Evolutionary conservation across 2,888 invertebrate species (phyloP).

Genomic region (Myopa testacea): DNA sequence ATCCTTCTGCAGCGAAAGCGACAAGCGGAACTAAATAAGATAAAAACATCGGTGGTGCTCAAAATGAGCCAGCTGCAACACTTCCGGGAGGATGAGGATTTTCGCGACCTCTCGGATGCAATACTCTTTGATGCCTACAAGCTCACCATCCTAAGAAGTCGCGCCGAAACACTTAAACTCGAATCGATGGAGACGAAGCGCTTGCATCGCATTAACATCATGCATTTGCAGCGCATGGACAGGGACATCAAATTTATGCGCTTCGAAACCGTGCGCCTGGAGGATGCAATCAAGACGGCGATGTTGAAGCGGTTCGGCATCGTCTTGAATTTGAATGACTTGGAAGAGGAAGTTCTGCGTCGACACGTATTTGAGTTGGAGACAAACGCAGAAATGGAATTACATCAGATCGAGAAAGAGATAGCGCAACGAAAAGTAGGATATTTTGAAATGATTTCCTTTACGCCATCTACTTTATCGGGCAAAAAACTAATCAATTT

Average conservation of each 20-base stretch:
- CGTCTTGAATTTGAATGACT: constrained; percentile 69
- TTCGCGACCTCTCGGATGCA: constrained; percentile 68
- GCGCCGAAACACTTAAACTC: constrained; percentile 75
- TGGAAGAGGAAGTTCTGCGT: constrained; percentile 72
- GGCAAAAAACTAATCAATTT: not conserved
- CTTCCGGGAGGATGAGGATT: constrained; percentile 69
- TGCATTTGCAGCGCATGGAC: constrained; percentile 78
- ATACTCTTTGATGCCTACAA: constrained; percentile 75
- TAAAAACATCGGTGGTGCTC: constrained; percentile 77
- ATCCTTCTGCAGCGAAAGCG: constrained; percentile 68
- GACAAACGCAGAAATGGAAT: constrained; percentile 69
- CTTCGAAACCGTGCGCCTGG: constrained; percentile 71
- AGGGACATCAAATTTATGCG: constrained; percentile 78
- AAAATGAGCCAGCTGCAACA: constrained; percentile 78
- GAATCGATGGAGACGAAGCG: constrained; percentile 75
- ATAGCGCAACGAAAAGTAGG: constrained; percentile 66
- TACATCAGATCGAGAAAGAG: constrained; percentile 68
- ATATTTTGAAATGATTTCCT: not conserved
- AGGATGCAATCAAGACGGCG: constrained; percentile 70
- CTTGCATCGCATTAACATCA: constrained; percentile 76
- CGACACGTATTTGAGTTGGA: constrained; percentile 71
- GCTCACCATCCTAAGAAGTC: constrained; percentile 72
- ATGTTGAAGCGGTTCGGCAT: constrained; percentile 73
- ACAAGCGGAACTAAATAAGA: constrained; percentile 82
- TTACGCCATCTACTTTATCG: not conserved